Evolutionary conservation across 1,140 invertebrate genomes (phyloP).

Genomic region (Temnothorax curvispinosus): DNA sequence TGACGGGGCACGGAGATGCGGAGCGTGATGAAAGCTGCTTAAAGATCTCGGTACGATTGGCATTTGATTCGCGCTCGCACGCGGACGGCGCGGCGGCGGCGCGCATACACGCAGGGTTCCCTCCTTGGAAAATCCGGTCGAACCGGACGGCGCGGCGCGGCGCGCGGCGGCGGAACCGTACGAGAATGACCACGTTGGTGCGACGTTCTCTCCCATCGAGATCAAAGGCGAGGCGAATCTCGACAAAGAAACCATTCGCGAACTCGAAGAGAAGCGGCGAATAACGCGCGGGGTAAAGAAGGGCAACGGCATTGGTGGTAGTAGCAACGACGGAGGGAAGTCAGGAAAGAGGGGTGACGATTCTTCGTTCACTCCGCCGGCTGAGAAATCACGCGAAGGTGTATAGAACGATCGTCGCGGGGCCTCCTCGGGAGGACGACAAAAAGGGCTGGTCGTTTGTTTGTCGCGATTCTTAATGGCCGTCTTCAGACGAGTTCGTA

Average conservation of each 20-base stretch:
- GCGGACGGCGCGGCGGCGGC: not conserved
- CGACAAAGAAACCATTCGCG: slow-evolving; percentile 65
- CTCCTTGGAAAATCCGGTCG: slow-evolving; percentile 69
- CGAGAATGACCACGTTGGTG: slow-evolving; percentile 18
- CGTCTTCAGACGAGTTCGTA: slow-evolving; percentile 75
- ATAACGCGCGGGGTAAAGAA: not conserved
- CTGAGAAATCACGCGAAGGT: slow-evolving; percentile 65
- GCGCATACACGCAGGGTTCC: not conserved
- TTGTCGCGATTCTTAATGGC: slow-evolving; percentile 76
- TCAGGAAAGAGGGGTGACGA: not conserved
- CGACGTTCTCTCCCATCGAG: slow-evolving; percentile 50
- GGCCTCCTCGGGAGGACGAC: slow-evolving; percentile 67
- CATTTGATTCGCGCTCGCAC: slow-evolving; percentile 51
- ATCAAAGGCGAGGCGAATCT: slow-evolving; percentile 70
- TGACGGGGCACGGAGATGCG: not conserved
- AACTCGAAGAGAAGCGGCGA: not conserved
- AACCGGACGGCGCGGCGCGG: slow-evolving; percentile 50
- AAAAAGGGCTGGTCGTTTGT: slow-evolving; percentile 81
- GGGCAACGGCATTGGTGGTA: not conserved
- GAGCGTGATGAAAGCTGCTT: slow-evolving; percentile 60
- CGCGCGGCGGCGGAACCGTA: not conserved
- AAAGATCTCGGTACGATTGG: slow-evolving; percentile 58
- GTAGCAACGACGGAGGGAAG: not conserved
- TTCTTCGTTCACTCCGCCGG: not conserved
- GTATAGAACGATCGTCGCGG: slow-evolving; percentile 76